Evolutionary conservation across 1,140 invertebrate genomes (phyloP).

Genomic region (Bombus picipes): DNA sequence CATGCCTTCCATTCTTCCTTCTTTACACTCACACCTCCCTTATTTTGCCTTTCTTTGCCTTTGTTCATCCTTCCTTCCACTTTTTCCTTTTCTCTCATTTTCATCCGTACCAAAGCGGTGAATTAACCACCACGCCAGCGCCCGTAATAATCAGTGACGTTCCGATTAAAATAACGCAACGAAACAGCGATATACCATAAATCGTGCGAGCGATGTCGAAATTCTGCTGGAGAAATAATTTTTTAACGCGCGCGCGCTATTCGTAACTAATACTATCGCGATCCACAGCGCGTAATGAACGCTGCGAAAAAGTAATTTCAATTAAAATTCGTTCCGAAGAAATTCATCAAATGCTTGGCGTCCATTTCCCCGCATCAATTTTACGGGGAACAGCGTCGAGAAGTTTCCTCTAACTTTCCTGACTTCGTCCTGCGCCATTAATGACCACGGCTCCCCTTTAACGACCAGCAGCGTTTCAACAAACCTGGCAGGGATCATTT

Average conservation of each 20-base stretch:
- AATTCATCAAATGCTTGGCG: neutral
- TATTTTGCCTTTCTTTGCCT: too few species aligned
- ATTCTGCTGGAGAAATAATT: too few species aligned
- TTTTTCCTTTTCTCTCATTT: too few species aligned
- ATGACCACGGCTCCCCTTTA: neutral
- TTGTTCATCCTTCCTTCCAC: too few species aligned
- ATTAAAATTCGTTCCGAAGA: neutral
- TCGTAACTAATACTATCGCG: neutral
- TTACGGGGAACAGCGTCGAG: neutral
- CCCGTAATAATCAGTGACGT: too few species aligned
- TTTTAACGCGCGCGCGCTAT: neutral
- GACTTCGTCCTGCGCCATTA: neutral
- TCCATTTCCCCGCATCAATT: neutral
- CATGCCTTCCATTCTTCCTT: too few species aligned
- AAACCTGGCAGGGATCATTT: constrained; percentile 9
- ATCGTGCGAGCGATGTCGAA: neutral
- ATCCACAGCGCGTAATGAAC: neutral
- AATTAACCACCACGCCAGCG: too few species aligned
- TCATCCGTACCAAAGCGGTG: too few species aligned
- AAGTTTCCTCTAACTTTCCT: neutral
- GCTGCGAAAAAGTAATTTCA: neutral
- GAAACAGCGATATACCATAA: neutral
- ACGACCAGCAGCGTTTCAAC: neutral
- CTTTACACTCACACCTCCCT: too few species aligned
- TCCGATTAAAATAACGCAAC: too few species aligned